phyloP scores from a whole-genome alignment of 2,113 vertebrate genomes.

The Tylochromis polylepis region DNA sequence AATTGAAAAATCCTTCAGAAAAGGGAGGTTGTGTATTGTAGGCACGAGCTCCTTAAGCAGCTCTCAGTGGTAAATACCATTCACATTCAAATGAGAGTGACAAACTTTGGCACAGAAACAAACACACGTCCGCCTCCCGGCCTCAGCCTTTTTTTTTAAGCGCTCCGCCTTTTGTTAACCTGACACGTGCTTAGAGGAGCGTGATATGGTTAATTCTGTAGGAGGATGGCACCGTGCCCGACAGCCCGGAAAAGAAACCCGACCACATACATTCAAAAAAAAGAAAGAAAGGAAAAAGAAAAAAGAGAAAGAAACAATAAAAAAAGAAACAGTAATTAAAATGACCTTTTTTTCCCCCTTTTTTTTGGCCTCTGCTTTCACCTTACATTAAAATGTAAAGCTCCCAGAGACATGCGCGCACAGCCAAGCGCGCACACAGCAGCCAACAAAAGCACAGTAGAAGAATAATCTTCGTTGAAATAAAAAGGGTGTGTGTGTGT shows the following conservation, averaged over 20 bases:
- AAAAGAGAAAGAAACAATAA: neutral
- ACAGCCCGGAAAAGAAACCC: neutral
- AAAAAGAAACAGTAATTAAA: neutral
- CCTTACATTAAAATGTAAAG: neutral
- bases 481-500: neutral
- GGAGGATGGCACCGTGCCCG: slow-evolving; percentile 60
- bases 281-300: neutral
- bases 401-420: neutral
- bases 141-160: slow-evolving; percentile 37
- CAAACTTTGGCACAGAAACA: slow-evolving; percentile 72
- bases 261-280: neutral
- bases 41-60: slow-evolving; percentile 59
- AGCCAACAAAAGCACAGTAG: slow-evolving; percentile 21
- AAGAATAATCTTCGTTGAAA: slow-evolving; percentile 39
- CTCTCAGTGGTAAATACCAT: slow-evolving; percentile 71
- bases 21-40: slow-evolving; percentile 59
- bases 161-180: slow-evolving; percentile 71
- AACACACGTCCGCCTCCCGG: slow-evolving; percentile 57
- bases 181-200: slow-evolving; percentile 65
- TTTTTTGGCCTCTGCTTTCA: neutral
- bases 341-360: neutral
- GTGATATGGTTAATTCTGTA: slow-evolving; percentile 62
- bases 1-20: slow-evolving; percentile 72
- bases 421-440: neutral
- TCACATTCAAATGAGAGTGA: slow-evolving; percentile 81